Evolutionary conservation across 2,888 invertebrate genomes (phyloP), one percentile per base, ranked within the genome.

Genomic region (Trissoscelio sp.): DNA sequence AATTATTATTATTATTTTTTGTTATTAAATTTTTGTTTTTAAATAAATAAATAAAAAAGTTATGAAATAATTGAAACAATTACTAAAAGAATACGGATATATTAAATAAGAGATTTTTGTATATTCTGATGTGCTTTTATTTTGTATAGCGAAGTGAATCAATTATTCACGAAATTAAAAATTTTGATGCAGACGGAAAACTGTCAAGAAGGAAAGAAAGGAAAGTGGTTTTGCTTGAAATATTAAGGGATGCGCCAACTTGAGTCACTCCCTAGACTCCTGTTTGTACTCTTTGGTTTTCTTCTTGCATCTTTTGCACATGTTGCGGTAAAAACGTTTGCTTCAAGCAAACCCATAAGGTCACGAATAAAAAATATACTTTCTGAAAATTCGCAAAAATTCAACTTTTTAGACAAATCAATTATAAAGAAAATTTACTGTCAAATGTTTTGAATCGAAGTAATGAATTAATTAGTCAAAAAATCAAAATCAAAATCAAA

Each of bases 251-350:
- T 44, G 64, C 72, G 48, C 51, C 62, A 31, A 66, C 51, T 57
- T 18, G 70, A 84, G 83, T 83, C 83, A 83, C 67, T 86, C 85
- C 85, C 85, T 66, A 69, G 84, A 81, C 85, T 84, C 85, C 72
- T 83, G 83, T 85, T 84, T 83, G 78, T 78, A 78, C 82, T 78
- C 39, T 55, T 67, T 62, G 83, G 83, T 79, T 79, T 83, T 53
- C 67, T 72, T 67, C 46, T 72, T 55, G 58, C 72, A 79, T 64
- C 80, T 70, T 74, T 72, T 66, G 82, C 81, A 82, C 83, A 85
- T 87, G 84, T 84, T 84, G 62, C 31, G 46, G 57, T 69, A 69
- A 53, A 60, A 81, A 69, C 73, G 73, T 73, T 81, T 70, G 78
- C 46, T 46, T 53, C 73, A 44, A 53, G 24, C 53, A 53, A 70